These are phyloP conservation scores for Colinus virginianus DNA, from an alignment of 2,113 vertebrate species.

Conservation along the genomic window DNA sequence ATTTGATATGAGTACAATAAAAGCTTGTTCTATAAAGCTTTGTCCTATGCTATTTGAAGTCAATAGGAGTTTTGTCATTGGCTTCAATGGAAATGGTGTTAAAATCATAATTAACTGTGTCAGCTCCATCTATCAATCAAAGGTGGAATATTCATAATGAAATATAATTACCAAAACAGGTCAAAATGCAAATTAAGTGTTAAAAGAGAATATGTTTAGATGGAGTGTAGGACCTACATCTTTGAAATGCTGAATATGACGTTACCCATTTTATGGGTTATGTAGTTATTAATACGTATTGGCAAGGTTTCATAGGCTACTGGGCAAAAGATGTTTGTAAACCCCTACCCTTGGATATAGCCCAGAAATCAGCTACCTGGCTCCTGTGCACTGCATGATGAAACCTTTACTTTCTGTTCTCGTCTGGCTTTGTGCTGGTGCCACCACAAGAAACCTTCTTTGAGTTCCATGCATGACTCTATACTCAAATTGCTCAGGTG, in stretches of 20 bases:
- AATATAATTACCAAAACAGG: constrained; percentile 3
- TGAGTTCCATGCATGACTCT: not conserved
- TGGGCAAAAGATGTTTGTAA: not conserved
- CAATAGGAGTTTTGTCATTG: constrained; percentile 36
- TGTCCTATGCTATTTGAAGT: not conserved
- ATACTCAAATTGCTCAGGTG: not conserved
- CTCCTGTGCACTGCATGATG: not conserved
- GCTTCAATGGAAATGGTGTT: constrained; percentile 1
- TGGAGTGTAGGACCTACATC: not conserved
- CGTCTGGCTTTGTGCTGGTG: not conserved
- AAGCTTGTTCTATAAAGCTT: not conserved
- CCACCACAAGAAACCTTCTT: not conserved
- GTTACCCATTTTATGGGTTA: not conserved
- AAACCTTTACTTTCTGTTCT: not conserved
- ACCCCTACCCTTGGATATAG: not conserved
- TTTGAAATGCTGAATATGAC: not conserved
- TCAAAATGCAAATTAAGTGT: not conserved
- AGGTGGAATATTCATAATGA: not conserved
- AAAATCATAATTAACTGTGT: constrained; percentile 37
- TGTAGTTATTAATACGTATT: not conserved
- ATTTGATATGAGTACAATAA: not conserved
- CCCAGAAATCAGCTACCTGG: not conserved
- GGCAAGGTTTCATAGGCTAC: not conserved
- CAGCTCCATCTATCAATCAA: constrained; percentile 13
- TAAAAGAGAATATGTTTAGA: not conserved